These are phyloP conservation scores for Parasteatoda tepidariorum DNA, from an alignment of 1,140 invertebrate species.

Conservation along the genomic window DNA sequence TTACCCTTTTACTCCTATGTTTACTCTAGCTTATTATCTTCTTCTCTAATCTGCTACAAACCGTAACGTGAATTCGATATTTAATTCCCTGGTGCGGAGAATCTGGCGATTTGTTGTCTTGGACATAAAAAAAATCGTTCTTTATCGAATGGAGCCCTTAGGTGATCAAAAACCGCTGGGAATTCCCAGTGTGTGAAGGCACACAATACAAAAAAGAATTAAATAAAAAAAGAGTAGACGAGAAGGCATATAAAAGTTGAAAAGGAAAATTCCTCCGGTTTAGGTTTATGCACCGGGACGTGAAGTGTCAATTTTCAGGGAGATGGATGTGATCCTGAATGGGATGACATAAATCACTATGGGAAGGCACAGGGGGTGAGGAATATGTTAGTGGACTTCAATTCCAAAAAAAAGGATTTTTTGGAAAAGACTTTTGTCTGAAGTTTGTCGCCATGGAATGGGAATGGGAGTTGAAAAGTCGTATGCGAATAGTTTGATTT, in stretches of 20 bases:
- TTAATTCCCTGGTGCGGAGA: neutral
- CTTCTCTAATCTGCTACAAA: neutral
- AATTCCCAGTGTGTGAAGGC: neutral
- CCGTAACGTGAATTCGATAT: neutral
- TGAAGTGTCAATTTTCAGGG: neutral
- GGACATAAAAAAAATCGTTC: neutral
- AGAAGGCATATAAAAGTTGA: neutral
- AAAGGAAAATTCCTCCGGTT: neutral
- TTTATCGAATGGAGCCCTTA: neutral
- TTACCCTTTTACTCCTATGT: no score
- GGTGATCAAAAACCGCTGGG: neutral
- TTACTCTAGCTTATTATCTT: no score
- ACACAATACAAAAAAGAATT: neutral
- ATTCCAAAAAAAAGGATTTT: neutral
- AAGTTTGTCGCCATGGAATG: neutral
- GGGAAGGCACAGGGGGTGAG: neutral
- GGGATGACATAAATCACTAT: neutral
- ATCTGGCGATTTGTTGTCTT: neutral
- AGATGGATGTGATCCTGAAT: neutral
- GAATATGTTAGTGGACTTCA: neutral
- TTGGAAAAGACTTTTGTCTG: neutral
- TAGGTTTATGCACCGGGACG: neutral
- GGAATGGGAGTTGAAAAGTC: neutral
- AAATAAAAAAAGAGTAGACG: no score
- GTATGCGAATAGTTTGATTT: no score